phyloP scores from a whole-genome alignment of 2,113 vertebrate genomes.

The Stegostoma tigrinum region DNA sequence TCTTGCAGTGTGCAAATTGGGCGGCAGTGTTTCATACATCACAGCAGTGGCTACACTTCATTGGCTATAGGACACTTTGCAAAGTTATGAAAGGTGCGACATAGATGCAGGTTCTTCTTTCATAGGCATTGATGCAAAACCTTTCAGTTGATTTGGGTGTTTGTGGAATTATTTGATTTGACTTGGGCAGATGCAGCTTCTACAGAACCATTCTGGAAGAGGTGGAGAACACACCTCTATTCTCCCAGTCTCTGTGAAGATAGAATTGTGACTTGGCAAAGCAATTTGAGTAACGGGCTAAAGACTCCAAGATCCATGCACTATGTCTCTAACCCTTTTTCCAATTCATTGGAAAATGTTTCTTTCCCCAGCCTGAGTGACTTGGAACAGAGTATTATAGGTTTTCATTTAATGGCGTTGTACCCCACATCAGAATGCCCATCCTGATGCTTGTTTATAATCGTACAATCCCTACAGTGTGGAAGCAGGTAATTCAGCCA shows the following conservation, averaged over 20 bases:
- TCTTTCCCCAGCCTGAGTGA: too few species aligned
- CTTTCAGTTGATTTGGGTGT: too few species aligned
- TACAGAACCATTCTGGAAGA: not conserved
- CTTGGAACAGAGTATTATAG: too few species aligned
- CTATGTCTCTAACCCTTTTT: too few species aligned
- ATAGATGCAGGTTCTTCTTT: not conserved
- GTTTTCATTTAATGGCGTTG: too few species aligned
- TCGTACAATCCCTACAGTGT: too few species aligned
- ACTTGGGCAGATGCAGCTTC: not conserved
- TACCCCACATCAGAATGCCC: too few species aligned
- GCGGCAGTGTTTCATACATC: not conserved
- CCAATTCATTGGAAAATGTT: too few species aligned
- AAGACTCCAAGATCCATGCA: not conserved
- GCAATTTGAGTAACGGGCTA: not conserved
- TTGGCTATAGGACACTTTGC: not conserved
- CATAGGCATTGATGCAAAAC: not conserved
- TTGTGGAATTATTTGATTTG: not conserved
- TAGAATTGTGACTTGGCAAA: not conserved
- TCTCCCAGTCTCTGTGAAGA: too few species aligned
- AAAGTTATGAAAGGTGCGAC: not conserved
- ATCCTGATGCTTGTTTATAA: too few species aligned
- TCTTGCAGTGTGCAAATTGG: not conserved
- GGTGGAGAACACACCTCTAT: not conserved
- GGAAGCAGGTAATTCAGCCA: too few species aligned
- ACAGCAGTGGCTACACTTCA: not conserved